These are phyloP conservation scores for Pteria penguin DNA, from an alignment of 2,888 invertebrate genomes.

Conservation along the genomic window DNA sequence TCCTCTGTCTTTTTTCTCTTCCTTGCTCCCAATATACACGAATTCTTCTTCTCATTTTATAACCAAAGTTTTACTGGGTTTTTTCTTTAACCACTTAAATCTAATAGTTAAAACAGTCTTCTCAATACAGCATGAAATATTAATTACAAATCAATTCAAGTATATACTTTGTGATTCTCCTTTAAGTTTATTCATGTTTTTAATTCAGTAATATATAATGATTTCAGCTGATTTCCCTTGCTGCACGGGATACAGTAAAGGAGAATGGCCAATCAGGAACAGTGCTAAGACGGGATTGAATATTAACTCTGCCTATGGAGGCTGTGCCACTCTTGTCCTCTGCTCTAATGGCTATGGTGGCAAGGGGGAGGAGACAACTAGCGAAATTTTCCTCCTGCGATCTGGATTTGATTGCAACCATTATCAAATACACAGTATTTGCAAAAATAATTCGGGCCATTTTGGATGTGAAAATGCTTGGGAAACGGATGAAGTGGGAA, in stretches of 20 bases:
- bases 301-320: slow-evolving; percentile 64
- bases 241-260: slow-evolving; percentile 28
- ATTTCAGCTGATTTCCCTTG: slow-evolving; percentile 34
- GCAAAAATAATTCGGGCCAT: slow-evolving; percentile 55
- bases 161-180: too few relatives aligned
- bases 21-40: too few relatives aligned
- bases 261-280: slow-evolving; percentile 63
- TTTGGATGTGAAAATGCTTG: slow-evolving; percentile 56
- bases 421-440: slow-evolving; percentile 37
- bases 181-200: too few relatives aligned
- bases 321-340: slow-evolving; percentile 56
- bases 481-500: slow-evolving; percentile 58
- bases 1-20: too few relatives aligned
- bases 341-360: slow-evolving; percentile 58
- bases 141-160: too few relatives aligned
- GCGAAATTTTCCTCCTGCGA: slow-evolving; percentile 52
- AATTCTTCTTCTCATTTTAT: too few relatives aligned
- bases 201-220: too few relatives aligned
- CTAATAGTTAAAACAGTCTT: too few relatives aligned
- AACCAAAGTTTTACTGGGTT: too few relatives aligned
- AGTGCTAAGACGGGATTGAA: slow-evolving; percentile 50
- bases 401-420: slow-evolving; percentile 66
- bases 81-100: too few relatives aligned
- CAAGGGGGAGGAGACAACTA: slow-evolving; percentile 58
- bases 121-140: too few relatives aligned